These are phyloP conservation scores for Pachyseris speciosa DNA, from an alignment of 64 coral and sea anemone species.

Conservation along the genomic window DNA sequence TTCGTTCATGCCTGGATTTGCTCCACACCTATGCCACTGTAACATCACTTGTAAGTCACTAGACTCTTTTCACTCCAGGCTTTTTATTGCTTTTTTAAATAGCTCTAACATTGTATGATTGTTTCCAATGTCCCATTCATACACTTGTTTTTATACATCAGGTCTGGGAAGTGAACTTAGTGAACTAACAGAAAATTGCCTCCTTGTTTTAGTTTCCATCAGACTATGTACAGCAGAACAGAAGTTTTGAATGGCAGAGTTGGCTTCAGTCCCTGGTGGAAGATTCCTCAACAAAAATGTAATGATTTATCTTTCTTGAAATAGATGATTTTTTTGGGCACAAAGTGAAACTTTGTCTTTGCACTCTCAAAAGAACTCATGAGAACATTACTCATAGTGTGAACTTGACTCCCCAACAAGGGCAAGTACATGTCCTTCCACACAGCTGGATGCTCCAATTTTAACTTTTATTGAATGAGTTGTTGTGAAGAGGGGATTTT, in stretches of 20 bases:
- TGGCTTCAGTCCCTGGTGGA: conserved; percentile 80
- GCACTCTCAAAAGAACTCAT: too few species aligned
- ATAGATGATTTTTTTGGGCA: too few species aligned
- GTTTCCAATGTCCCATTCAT: too few species aligned
- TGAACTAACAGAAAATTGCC: not conserved
- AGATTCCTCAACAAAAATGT: conserved; percentile 88
- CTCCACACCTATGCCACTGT: conserved; percentile 91
- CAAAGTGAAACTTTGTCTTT: too few species aligned
- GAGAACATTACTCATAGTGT: too few species aligned
- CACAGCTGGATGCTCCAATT: too few species aligned
- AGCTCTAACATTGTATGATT: too few species aligned
- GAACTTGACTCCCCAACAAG: too few species aligned
- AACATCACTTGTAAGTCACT: conserved; percentile 63
- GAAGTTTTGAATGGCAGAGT: conserved; percentile 87
- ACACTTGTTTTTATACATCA: too few species aligned
- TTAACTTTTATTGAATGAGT: too few species aligned
- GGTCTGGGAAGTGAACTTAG: not conserved
- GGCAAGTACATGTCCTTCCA: too few species aligned
- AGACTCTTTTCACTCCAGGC: not conserved
- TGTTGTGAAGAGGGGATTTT: too few species aligned
- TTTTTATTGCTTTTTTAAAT: not conserved
- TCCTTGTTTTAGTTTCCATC: conserved; percentile 68
- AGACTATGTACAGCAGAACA: conserved; percentile 83
- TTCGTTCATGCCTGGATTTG: conserved; percentile 78
- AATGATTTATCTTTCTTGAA: not conserved